Evolutionary conservation across 2,888 invertebrate species (phyloP).

Genomic region (Epirrita christyi): DNA sequence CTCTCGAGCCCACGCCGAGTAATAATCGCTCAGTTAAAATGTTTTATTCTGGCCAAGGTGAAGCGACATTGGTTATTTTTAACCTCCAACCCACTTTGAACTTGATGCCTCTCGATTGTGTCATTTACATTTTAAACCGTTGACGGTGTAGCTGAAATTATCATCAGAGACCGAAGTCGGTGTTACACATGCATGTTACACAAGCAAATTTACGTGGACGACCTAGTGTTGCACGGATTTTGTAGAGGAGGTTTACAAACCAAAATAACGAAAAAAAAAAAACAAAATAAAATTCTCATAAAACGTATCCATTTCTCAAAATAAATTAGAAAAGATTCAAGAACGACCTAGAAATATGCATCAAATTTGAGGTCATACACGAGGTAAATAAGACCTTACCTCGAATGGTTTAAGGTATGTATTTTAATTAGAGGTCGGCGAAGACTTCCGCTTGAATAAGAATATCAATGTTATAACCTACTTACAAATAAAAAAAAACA

Average conservation of each 20-base stretch:
- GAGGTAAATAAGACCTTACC: conserved; percentile 12
- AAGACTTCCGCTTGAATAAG: conserved; percentile 3
- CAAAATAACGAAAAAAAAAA: too few relatives aligned
- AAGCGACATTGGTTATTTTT: conserved; percentile 33
- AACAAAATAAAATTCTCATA: too few relatives aligned
- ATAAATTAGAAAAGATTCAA: not conserved
- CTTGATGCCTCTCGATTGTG: conserved; percentile 33
- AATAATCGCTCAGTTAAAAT: conserved; percentile 29
- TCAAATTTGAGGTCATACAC: conserved; percentile 8
- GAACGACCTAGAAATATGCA: conserved; percentile 7
- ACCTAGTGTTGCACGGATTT: too few relatives aligned
- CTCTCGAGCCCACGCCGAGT: not conserved
- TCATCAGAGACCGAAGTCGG: too few relatives aligned
- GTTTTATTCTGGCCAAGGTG: conserved; percentile 34
- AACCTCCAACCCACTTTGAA: conserved; percentile 36
- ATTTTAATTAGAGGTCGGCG: not conserved
- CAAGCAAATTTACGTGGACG: too few relatives aligned
- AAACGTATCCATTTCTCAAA: too few relatives aligned
- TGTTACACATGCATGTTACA: too few relatives aligned
- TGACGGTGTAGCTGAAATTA: not conserved
- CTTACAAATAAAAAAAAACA: too few relatives aligned
- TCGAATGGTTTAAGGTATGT: conserved; percentile 12
- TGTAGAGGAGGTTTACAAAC: too few relatives aligned
- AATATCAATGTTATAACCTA: not conserved
- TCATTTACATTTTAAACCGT: conserved; percentile 23